These are phyloP conservation scores for Carassius gibelio DNA, from an alignment of 2,113 vertebrate species.

Conservation along the genomic window DNA sequence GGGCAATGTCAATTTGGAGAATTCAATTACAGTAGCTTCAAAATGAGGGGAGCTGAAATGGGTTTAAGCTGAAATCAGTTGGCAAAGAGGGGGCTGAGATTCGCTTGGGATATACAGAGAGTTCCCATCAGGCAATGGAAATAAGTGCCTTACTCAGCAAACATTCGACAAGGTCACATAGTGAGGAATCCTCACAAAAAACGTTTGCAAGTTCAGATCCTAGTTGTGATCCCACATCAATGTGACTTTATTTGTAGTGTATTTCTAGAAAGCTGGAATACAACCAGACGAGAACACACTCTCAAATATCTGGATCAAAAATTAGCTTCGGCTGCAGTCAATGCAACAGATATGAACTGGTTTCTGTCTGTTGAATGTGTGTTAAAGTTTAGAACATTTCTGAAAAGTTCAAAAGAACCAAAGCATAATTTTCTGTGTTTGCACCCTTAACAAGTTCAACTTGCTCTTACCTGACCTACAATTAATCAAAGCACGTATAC, in stretches of 20 bases:
- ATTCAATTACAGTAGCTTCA: conserved; percentile 13
- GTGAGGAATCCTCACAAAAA: conserved; percentile 3
- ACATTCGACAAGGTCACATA: conserved; percentile 32
- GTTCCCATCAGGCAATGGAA: conserved; percentile 5
- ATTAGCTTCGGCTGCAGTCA: background rate
- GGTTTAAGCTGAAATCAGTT: conserved; percentile 12
- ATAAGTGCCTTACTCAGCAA: conserved; percentile 42
- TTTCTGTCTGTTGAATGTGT: background rate
- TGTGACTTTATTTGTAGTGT: background rate
- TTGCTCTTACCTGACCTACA: conserved; percentile 35
- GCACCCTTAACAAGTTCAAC: conserved; percentile 11
- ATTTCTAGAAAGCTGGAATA: background rate
- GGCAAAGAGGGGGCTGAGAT: background rate
- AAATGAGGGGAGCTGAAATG: conserved; percentile 17
- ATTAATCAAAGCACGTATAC: conserved; percentile 43
- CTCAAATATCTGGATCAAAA: background rate
- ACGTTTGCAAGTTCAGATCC: too few species aligned
- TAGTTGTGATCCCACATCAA: background rate
- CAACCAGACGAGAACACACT: background rate
- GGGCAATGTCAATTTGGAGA: conserved; percentile 11
- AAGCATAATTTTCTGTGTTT: background rate
- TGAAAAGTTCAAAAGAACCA: background rate
- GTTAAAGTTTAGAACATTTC: background rate
- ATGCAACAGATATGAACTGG: background rate
- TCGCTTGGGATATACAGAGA: conserved; percentile 4